These are phyloP conservation scores for Glossosoma conforme DNA, from an alignment of 1,140 invertebrate species.

Conservation along the genomic window DNA sequence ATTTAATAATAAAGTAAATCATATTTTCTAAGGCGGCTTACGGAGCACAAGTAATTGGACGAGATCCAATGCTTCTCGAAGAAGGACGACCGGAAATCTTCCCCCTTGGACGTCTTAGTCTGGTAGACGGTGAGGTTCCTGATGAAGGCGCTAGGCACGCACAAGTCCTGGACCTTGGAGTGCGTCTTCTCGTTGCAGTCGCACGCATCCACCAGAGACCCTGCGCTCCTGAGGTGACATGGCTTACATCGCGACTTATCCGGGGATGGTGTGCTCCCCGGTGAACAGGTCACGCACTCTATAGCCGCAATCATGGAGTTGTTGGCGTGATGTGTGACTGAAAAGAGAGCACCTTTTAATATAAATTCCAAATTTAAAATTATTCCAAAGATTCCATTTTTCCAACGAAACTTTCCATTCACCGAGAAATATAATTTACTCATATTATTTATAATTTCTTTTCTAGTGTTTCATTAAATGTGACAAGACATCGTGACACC, in stretches of 20 bases:
- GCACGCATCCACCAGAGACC: slow-evolving; percentile 1
- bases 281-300: slow-evolving; percentile 25
- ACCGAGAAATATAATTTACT: too few species aligned
- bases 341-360: too few species aligned
- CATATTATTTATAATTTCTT: too few species aligned
- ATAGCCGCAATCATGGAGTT: slow-evolving; percentile 15
- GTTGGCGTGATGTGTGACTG: slow-evolving; percentile 24
- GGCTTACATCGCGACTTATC: slow-evolving; percentile 22
- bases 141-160: slow-evolving; percentile 21
- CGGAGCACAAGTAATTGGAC: slow-evolving; percentile 24
- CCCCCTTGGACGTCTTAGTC: background rate
- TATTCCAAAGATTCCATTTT: too few species aligned
- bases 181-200: slow-evolving; percentile 17
- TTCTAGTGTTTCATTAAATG: too few species aligned
- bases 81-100: slow-evolving; percentile 11
- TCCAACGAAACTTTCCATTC: too few species aligned
- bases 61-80: slow-evolving; percentile 21
- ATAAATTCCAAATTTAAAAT: too few species aligned
- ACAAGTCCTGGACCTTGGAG: slow-evolving; percentile 15
- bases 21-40: slow-evolving; percentile 7
- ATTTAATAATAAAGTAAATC: too few species aligned
- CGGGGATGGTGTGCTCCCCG: slow-evolving; percentile 15
- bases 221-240: slow-evolving; percentile 10
- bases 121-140: slow-evolving; percentile 17
- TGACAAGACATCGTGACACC: too few species aligned